Conservation (phyloP, 2,888 invertebrate species). For the Ophion obscuratus region DNA sequence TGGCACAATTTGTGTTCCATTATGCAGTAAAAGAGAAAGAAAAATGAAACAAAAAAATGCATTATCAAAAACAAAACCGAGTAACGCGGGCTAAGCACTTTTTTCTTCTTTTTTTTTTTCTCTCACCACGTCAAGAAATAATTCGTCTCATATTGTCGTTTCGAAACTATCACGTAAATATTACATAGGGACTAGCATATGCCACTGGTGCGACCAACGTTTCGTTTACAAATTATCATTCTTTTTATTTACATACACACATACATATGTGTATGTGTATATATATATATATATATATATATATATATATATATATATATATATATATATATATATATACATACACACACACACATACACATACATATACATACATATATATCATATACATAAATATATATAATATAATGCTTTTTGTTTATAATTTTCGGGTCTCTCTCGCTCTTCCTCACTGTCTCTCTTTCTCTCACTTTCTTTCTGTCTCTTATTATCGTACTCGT, state of each 20-base stretch:
- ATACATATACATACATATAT: conserved; percentile 21
- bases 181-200: conserved; percentile 61
- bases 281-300: neutral
- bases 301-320: neutral
- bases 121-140: conserved; percentile 10
- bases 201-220: conserved; percentile 71
- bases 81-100: conserved; percentile 14
- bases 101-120: neutral
- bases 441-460: neutral
- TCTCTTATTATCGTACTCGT: conserved; percentile 30
- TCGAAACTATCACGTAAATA: conserved; percentile 57
- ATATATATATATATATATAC: conserved; percentile 27
- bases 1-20: conserved; percentile 54
- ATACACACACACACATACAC: conserved; percentile 49
- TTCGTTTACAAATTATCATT: conserved; percentile 70
- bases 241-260: conserved; percentile 57
- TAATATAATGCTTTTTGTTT: conserved; percentile 44
- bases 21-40: conserved; percentile 28
- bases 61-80: neutral
- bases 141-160: conserved; percentile 42
- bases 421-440: conserved; percentile 38
- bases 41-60: conserved; percentile 20
- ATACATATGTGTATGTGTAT: conserved; percentile 1
- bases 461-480: conserved; percentile 9
- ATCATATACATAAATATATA: conserved; percentile 3